These are phyloP conservation scores for Periophthalmus modestus DNA, from an alignment of 2,113 vertebrate species.

Conservation along the genomic window DNA sequence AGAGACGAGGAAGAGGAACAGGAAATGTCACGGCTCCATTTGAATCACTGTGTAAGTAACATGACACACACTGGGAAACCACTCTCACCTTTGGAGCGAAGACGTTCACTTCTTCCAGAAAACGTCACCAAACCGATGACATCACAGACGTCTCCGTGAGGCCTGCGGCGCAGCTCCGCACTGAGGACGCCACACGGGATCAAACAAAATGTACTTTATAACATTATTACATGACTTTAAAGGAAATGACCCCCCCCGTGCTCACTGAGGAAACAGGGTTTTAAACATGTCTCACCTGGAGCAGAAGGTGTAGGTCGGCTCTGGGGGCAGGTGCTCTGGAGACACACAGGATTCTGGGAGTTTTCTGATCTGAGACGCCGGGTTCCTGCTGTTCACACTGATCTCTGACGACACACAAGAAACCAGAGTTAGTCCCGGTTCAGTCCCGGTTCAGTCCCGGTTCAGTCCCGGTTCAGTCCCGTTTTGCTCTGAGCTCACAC, in stretches of 20 bases:
- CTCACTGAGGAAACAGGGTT: too few relatives aligned
- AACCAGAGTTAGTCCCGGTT: neutral
- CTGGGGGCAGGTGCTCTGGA: conserved; percentile 41
- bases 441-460: neutral
- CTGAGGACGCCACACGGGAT: conserved; percentile 12
- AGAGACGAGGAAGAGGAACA: neutral
- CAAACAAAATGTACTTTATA: too few relatives aligned
- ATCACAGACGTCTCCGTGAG: conserved; percentile 61
- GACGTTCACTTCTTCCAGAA: conserved; percentile 67
- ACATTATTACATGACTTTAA: too few relatives aligned
- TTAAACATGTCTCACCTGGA: conserved; percentile 51
- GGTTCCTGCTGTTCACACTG: conserved; percentile 81
- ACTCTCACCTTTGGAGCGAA: conserved; percentile 66
- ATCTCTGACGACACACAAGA: conserved; percentile 62
- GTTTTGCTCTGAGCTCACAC: conserved; percentile 38
- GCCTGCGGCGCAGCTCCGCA: conserved; percentile 49
- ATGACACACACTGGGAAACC: neutral
- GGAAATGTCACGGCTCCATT: neutral
- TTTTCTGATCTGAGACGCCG: conserved; percentile 59
- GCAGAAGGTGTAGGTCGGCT: conserved; percentile 58
- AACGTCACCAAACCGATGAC: conserved; percentile 76
- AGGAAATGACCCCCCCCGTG: too few relatives aligned
- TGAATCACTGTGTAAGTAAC: neutral
- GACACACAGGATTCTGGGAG: conserved; percentile 59
- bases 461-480: neutral